Percentiles rank a stretch among this genome's conserved stretches.
Evolutionary conservation across 2,113 vertebrate species (phyloP).

Genomic region (Sorex araneus): DNA sequence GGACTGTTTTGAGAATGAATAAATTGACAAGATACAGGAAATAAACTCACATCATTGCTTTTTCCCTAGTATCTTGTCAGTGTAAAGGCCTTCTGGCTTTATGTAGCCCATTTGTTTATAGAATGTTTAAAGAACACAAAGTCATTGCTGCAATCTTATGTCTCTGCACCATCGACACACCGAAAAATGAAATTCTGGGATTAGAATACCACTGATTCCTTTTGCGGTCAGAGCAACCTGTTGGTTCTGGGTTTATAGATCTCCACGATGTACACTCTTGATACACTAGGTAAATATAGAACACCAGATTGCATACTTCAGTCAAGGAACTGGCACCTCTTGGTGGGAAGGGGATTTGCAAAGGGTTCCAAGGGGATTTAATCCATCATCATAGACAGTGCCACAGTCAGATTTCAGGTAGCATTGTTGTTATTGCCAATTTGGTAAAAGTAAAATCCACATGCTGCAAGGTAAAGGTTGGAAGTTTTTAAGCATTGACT

Average conservation of each 20-base stretch:
- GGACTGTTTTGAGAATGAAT: not conserved
- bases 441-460: no score
- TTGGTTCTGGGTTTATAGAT: not conserved
- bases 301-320: not conserved
- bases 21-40: not conserved
- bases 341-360: not conserved
- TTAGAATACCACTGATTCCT: not conserved
- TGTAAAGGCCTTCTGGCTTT: not conserved
- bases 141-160: not conserved
- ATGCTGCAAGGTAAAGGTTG: no score
- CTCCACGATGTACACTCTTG: not conserved
- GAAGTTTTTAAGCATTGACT: no score
- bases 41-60: not conserved
- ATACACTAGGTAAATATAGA: not conserved
- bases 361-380: not conserved
- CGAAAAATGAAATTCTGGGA: not conserved
- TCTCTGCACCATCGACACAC: not conserved
- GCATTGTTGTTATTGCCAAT: not conserved
- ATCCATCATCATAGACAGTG: not conserved
- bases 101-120: not conserved
- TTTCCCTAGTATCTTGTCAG: not conserved
- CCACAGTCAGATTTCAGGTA: conserved; percentile 18
- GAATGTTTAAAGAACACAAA: not conserved
- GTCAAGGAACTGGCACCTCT: not conserved
- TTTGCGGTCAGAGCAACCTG: not conserved